Percentiles rank a stretch among this genome's conserved stretches.
phyloP scores from a whole-genome alignment of 2,888 invertebrate species.

The Steromphala cineraria region DNA sequence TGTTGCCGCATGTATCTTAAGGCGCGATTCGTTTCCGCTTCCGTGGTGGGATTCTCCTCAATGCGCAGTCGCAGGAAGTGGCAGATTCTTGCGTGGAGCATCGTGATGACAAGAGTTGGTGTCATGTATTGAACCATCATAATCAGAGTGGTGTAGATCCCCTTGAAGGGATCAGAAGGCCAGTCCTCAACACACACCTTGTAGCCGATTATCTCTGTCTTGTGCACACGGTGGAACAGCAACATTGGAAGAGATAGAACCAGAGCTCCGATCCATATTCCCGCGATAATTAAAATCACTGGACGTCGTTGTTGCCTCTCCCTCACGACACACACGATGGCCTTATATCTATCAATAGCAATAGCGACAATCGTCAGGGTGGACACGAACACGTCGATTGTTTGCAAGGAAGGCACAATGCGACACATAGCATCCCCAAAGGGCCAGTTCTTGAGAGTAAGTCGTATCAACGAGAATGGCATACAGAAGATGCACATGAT shows the following conservation, averaged over 20 bases:
- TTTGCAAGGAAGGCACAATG: constrained; percentile 58
- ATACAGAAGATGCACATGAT: constrained; percentile 66
- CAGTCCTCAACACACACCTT: constrained; percentile 66
- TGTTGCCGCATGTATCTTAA: constrained; percentile 62
- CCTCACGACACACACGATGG: constrained; percentile 47
- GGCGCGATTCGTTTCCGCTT: constrained; percentile 47
- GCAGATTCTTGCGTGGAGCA: constrained; percentile 68
- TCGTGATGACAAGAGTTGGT: constrained; percentile 58
- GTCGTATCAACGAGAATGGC: constrained; percentile 65
- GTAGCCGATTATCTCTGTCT: constrained; percentile 61
- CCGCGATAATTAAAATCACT: constrained; percentile 42
- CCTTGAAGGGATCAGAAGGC: constrained; percentile 54
- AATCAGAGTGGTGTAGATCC: constrained; percentile 58
- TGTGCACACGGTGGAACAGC: constrained; percentile 61
- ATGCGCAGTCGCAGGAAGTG: constrained; percentile 73
- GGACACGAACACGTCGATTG: constrained; percentile 67
- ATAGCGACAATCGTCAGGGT: constrained; percentile 69
- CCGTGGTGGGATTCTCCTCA: constrained; percentile 52
- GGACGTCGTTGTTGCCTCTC: constrained; percentile 20
- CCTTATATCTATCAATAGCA: constrained; percentile 63
- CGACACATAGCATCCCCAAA: constrained; percentile 61
- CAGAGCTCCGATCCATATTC: constrained; percentile 61
- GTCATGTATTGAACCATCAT: constrained; percentile 64
- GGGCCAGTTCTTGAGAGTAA: constrained; percentile 65
- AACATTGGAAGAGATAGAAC: constrained; percentile 63